Evolutionary conservation across 2,888 invertebrate genomes (phyloP).

Genomic region (Odontothrips loti): DNA sequence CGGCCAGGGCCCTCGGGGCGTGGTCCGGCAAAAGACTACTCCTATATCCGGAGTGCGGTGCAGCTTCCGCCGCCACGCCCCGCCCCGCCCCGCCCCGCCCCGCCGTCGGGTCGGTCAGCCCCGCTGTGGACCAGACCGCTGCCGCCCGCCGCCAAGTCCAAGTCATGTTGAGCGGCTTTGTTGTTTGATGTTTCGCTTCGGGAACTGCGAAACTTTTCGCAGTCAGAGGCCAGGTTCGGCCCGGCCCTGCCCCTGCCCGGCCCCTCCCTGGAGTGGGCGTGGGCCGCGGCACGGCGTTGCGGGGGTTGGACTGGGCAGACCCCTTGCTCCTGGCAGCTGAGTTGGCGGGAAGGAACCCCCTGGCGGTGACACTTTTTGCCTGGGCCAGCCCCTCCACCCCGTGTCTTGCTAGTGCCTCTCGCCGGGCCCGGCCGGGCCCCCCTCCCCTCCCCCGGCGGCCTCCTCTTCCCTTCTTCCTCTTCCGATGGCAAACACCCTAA

Average conservation of each 20-base stretch:
- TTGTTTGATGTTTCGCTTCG: background rate
- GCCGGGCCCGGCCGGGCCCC: background rate
- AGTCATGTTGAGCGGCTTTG: background rate
- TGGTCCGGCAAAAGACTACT: background rate
- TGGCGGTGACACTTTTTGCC: no score
- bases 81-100: background rate
- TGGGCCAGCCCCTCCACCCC: background rate
- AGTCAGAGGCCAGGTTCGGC: background rate
- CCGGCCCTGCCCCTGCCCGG: background rate
- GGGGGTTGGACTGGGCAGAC: no score
- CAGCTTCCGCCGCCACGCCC: background rate
- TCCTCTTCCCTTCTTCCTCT: background rate
- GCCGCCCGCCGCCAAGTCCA: background rate
- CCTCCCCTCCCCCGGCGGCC: background rate
- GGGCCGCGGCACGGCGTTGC: background rate
- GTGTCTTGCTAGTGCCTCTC: background rate
- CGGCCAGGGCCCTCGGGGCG: no score
- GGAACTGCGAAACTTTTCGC: background rate
- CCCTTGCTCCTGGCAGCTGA: no score
- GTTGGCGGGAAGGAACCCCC: no score
- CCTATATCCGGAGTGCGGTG: conserved; percentile 4
- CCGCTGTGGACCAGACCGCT: background rate
- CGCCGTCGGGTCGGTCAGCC: background rate
- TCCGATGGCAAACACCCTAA: conserved; percentile 22
- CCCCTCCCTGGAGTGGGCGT: background rate